Percentiles rank a stretch among this genome's conserved stretches.
Evolutionary conservation across 2,797 vertebrate genomes (phyloP).

Genomic region (Graptemys geographica): DNA sequence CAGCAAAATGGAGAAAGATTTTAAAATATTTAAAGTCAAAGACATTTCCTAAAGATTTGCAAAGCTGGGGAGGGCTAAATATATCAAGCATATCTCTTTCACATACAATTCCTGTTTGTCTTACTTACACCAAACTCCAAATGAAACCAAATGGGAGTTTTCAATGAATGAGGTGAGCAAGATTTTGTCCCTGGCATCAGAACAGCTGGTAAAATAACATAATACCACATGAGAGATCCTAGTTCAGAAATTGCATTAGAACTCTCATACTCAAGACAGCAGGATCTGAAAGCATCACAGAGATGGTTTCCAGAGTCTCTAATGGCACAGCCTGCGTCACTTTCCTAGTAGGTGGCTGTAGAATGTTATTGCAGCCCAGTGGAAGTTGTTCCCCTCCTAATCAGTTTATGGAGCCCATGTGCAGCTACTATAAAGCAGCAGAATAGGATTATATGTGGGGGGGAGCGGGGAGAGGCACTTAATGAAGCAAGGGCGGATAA

Average conservation of each 20-base stretch:
- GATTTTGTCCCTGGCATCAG: background rate
- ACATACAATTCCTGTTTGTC: background rate
- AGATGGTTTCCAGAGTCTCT: accelerated
- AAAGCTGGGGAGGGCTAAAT: background rate
- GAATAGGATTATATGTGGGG: accelerated
- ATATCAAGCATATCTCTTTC: background rate
- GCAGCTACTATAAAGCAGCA: accelerated
- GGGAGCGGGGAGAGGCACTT: background rate
- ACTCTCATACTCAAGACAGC: accelerated
- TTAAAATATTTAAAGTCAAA: background rate
- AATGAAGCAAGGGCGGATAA: accelerated
- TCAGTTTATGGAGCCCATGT: accelerated
- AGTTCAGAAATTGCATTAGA: accelerated
- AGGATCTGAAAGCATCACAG: accelerated
- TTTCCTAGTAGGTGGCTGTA: background rate
- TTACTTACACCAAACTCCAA: slow-evolving; percentile 25
- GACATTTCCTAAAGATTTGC: background rate
- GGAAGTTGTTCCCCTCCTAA: accelerated
- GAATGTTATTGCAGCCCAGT: background rate
- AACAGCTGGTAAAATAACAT: background rate
- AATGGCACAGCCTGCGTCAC: accelerated
- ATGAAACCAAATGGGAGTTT: background rate
- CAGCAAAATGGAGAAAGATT: background rate
- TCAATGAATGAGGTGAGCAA: accelerated
- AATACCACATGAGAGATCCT: background rate